phyloP scores from a whole-genome alignment of 2,888 invertebrate species.

The Meandrusa payeni region DNA sequence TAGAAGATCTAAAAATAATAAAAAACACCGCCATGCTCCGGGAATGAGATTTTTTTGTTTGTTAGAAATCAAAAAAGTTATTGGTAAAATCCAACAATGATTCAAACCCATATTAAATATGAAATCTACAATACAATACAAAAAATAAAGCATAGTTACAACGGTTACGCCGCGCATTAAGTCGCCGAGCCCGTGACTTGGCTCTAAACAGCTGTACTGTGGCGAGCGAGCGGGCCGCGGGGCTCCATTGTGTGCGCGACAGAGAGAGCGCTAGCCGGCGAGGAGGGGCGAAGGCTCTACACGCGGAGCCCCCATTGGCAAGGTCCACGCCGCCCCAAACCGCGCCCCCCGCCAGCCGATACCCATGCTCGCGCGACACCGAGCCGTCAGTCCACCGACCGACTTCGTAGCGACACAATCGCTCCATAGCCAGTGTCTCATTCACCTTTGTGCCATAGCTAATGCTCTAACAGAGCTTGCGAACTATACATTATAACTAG shows the following conservation, averaged over 20 bases:
- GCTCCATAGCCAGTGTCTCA: conserved; percentile 51
- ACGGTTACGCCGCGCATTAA: conserved; percentile 61
- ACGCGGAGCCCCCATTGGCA: conserved; percentile 49
- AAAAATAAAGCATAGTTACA: conserved; percentile 41
- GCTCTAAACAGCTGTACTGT: conserved; percentile 69
- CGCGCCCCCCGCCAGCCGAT: conserved; percentile 51
- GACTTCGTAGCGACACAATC: conserved; percentile 73
- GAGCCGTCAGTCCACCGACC: conserved; percentile 68
- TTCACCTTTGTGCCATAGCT: conserved; percentile 63
- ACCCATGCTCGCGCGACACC: conserved; percentile 49
- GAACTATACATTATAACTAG: conserved; percentile 36
- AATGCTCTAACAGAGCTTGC: conserved; percentile 28
- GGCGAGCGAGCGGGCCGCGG: conserved; percentile 43
- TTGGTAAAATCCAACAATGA: too few species aligned
- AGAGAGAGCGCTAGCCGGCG: conserved; percentile 38
- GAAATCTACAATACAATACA: conserved; percentile 4
- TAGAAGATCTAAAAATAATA: too few species aligned
- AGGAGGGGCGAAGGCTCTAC: conserved; percentile 70
- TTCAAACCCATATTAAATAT: too few species aligned
- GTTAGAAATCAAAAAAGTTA: too few species aligned
- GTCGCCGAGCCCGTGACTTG: conserved; percentile 53
- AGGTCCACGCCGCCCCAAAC: conserved; percentile 45
- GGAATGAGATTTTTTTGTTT: too few species aligned
- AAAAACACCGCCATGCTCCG: too few species aligned
- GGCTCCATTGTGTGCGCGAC: conserved; percentile 37